These are phyloP conservation scores for Helostoma temminkii DNA, from an alignment of 2,797 vertebrate genomes.

Conservation along the genomic window DNA sequence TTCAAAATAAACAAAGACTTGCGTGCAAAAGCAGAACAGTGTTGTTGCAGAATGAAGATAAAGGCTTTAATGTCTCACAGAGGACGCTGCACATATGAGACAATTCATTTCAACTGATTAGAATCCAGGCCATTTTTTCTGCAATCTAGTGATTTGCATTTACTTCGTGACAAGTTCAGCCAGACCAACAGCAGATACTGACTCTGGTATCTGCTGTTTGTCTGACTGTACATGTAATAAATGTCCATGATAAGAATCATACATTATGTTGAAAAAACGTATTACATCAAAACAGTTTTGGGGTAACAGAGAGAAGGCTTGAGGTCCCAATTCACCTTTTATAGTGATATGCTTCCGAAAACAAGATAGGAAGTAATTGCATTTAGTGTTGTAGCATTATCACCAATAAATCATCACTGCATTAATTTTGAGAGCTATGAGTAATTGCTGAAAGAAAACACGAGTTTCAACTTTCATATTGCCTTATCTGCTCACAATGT, in stretches of 20 bases:
- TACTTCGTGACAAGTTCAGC: slow-evolving; percentile 4
- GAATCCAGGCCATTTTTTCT: too few relatives aligned
- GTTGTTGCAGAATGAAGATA: background rate
- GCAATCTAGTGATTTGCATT: background rate
- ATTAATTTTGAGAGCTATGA: slow-evolving; percentile 4
- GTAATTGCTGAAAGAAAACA: background rate
- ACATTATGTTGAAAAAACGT: background rate
- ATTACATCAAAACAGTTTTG: background rate
- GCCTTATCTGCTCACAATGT: too few relatives aligned
- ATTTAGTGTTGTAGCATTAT: slow-evolving; percentile 8
- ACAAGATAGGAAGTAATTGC: slow-evolving; percentile 8
- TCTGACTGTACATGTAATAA: slow-evolving; percentile 8
- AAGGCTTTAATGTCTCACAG: background rate
- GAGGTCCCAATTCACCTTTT: background rate
- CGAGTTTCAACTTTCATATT: too few relatives aligned
- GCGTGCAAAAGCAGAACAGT: background rate
- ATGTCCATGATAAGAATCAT: slow-evolving; percentile 17
- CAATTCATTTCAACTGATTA: slow-evolving; percentile 6
- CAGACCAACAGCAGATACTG: too few relatives aligned
- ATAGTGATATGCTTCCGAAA: background rate
- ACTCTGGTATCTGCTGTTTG: slow-evolving; percentile 8
- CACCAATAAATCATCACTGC: background rate
- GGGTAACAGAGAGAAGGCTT: background rate
- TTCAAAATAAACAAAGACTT: too few relatives aligned
- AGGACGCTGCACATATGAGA: background rate